Evolutionary conservation across 2,113 vertebrate species (phyloP).

Genomic region (Notiomystis cincta): DNA sequence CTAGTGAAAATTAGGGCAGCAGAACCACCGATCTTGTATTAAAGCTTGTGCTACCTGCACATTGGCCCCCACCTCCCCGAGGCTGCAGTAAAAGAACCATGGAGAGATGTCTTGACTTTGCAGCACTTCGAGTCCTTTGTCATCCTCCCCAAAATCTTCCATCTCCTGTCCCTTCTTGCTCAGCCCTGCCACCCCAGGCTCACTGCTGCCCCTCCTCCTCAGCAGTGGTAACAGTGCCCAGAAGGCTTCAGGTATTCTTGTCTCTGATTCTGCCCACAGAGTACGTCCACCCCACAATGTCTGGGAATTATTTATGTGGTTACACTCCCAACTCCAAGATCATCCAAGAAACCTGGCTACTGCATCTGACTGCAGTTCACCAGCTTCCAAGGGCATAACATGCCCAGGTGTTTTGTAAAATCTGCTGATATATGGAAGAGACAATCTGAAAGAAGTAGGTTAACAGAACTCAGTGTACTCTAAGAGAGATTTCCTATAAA

Average conservation of each 20-base stretch:
- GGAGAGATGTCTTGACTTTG: background rate
- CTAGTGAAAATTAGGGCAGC: background rate
- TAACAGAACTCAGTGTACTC: background rate
- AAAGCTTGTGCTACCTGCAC: background rate
- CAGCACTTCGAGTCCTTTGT: background rate
- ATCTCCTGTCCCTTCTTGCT: background rate
- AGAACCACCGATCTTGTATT: background rate
- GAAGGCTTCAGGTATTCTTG: background rate
- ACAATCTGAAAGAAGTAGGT: background rate
- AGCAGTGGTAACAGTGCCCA: background rate
- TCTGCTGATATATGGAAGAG: background rate
- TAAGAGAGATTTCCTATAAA: background rate
- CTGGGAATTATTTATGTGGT: background rate
- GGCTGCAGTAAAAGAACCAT: background rate
- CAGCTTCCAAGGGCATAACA: background rate
- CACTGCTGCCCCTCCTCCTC: accelerated
- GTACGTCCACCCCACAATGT: background rate
- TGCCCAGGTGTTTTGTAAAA: background rate
- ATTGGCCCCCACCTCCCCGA: background rate
- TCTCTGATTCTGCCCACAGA: background rate
- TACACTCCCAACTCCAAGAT: background rate
- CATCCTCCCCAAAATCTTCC: background rate
- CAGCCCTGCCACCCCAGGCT: background rate
- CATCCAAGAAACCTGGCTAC: background rate
- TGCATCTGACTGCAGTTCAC: background rate